Percentiles rank a stretch among this genome's conserved stretches.
phyloP scores from a whole-genome alignment of 2,888 invertebrate genomes.

The Folsomia candida region DNA sequence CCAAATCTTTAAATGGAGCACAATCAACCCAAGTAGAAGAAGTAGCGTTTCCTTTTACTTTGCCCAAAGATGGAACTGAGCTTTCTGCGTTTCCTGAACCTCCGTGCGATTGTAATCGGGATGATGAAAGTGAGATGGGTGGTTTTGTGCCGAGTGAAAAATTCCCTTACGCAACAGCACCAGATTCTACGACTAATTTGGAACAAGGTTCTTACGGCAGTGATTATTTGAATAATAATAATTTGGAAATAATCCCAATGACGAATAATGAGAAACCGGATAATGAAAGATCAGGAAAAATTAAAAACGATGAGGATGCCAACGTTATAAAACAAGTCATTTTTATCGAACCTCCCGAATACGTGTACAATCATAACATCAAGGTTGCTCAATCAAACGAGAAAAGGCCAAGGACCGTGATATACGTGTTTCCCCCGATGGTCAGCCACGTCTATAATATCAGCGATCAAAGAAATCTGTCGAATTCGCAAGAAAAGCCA shows the following conservation, averaged over 20 bases:
- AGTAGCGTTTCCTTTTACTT: no score
- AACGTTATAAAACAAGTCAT: conserved; percentile 22
- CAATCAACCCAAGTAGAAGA: no score
- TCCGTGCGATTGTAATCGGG: neutral
- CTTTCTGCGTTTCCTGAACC: neutral
- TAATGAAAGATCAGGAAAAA: neutral
- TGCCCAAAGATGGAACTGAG: neutral
- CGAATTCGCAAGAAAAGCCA: neutral
- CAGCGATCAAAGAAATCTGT: neutral
- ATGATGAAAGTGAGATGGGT: neutral
- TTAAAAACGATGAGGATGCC: neutral
- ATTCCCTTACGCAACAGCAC: no score
- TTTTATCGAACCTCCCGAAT: conserved; percentile 18
- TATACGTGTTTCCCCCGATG: conserved; percentile 24
- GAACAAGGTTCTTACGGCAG: no score
- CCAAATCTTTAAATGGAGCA: no score
- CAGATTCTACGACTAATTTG: no score
- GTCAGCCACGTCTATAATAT: conserved; percentile 16
- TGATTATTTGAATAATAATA: neutral
- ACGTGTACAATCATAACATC: conserved; percentile 4
- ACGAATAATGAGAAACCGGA: neutral
- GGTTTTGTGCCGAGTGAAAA: no score
- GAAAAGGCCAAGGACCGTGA: neutral
- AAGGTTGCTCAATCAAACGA: neutral
- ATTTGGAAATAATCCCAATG: neutral